Evolutionary conservation across 2,888 invertebrate species (phyloP), one percentile per base, ranked within the genome.

Genomic region (Alsophila aescularia): DNA sequence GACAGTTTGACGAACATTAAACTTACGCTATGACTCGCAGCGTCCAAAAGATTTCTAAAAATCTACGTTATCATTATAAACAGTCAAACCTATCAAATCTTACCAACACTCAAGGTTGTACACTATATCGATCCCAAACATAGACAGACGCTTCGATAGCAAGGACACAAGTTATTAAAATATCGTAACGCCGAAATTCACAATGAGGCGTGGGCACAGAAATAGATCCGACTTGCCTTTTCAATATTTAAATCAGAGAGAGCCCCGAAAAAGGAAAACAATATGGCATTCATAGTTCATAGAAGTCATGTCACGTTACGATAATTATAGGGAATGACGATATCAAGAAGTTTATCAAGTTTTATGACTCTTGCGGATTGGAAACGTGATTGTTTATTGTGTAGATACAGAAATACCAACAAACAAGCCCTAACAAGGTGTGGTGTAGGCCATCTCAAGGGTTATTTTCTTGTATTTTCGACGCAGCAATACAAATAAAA

Each of bases 101-200:
- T 9, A 2, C 10, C 29, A 1, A 29, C 29, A 2, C 3, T n/a
- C 47, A 32, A 21, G 42, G 16, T n/a, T n/a, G n/a, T n/a, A n/a
- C n/a, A n/a, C n/a, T n/a, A n/a, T 55, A 40, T 45, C 50, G 50
- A 56, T 50, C 45, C 31, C 50, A 32, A 32, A 39, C 36, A 31
- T 51, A 56, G 52, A 45, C 47, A 32, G 49, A 53, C 39, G 50
- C 35, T 45, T 9, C 29, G 21, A 40, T 41, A 41, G 50, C 49
- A 15, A 41, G 40, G 55, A 47, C 39, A 49, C 53, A 29, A 15
- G 31, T 9, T 31, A 18, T 48, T 14, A 36, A 42, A 45, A 40
- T 43, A 51, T 31, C 31, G 42, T 55, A 50, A 21, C 44, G 29
- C 13, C 31, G 42, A 50, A 51, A 51, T 56, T 29, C 24, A 45